Evolutionary conservation across 2,888 invertebrate species (phyloP).

Genomic region (Lepidocyrtinus sp.): DNA sequence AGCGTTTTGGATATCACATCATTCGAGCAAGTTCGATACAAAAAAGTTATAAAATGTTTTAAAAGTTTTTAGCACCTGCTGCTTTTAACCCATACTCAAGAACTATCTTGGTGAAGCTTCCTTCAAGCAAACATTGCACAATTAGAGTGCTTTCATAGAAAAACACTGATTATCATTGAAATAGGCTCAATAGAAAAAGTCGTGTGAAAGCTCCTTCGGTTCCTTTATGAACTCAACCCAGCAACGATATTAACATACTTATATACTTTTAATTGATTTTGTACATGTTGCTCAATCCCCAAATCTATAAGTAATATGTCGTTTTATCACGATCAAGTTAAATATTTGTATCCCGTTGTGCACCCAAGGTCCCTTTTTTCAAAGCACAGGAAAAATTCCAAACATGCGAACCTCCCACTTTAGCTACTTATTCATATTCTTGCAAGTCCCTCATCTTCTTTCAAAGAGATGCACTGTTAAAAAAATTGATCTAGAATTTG

Average conservation of each 20-base stretch:
- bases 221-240: not conserved
- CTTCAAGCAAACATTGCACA: not conserved
- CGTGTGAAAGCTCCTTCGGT: conserved; percentile 46
- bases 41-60: not conserved
- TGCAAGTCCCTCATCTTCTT: not conserved
- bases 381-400: too few species aligned
- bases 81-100: not conserved
- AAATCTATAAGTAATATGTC: not conserved
- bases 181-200: not conserved
- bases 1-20: conserved; percentile 4
- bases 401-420: too few species aligned
- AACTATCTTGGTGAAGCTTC: not conserved
- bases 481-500: not conserved
- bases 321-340: not conserved
- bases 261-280: not conserved
- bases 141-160: not conserved
- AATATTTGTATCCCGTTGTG: not conserved
- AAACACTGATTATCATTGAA: not conserved
- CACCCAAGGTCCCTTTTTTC: not conserved
- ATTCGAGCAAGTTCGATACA: not conserved
- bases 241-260: not conserved
- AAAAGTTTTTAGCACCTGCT: not conserved
- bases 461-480: not conserved
- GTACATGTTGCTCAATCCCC: too few species aligned
- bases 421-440: too few species aligned